These are phyloP conservation scores for Sapajus apella DNA, from an alignment of 2,113 vertebrate species.

Conservation along the genomic window DNA sequence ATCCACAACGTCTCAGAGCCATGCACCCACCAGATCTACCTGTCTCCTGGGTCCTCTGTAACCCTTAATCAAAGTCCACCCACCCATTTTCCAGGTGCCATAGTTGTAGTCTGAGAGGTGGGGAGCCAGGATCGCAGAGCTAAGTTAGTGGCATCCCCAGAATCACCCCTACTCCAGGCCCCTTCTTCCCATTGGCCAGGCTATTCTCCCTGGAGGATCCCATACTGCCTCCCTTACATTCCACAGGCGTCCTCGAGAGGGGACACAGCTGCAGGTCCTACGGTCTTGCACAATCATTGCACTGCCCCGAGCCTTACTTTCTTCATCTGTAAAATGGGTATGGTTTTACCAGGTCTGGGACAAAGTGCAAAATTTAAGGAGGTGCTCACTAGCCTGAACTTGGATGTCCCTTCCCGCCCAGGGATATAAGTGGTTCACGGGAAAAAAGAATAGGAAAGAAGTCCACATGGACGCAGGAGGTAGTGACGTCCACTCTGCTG, in stretches of 20 bases:
- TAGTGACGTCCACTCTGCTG: no score
- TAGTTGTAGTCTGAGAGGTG: background rate
- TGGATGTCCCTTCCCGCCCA: background rate
- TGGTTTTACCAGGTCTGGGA: background rate
- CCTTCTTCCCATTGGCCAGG: background rate
- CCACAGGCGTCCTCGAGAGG: background rate
- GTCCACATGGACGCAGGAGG: rapidly evolving
- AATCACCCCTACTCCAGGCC: background rate
- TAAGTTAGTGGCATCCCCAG: background rate
- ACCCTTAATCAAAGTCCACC: background rate
- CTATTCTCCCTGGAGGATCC: background rate
- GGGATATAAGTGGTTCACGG: background rate
- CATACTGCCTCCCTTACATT: background rate
- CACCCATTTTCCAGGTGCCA: background rate
- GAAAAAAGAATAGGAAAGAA: background rate
- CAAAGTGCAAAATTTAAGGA: background rate
- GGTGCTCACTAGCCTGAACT: background rate
- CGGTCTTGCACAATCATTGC: background rate
- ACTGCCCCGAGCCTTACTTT: background rate
- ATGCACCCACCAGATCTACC: background rate
- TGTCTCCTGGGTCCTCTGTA: background rate
- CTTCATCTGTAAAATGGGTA: background rate
- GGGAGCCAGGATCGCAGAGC: background rate
- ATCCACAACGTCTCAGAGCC: background rate
- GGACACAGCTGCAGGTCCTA: no score